A percentile compares a stretch with the other conserved stretches of the same genome.
These are phyloP conservation scores for Pyrrhia umbra DNA, from an alignment of 2,888 invertebrate genomes.

Conservation along the genomic window DNA sequence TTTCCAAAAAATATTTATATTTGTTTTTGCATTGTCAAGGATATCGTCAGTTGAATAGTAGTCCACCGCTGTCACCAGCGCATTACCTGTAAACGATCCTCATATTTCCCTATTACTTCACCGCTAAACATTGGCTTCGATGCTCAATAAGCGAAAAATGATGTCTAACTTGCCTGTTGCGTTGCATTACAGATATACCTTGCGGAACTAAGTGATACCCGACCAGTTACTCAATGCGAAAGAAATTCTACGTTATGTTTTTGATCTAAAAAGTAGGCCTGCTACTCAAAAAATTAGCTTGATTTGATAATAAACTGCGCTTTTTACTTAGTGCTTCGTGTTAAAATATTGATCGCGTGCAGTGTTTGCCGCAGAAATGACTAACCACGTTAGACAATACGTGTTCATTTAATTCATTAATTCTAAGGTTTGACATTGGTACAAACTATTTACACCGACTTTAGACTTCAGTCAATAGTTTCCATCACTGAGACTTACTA, in stretches of 20 bases:
- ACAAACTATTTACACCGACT: not conserved
- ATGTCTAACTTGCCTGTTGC: conserved; percentile 54
- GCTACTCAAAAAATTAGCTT: conserved; percentile 16
- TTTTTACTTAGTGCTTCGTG: conserved; percentile 24
- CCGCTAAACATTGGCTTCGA: conserved; percentile 51
- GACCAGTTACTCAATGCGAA: conserved; percentile 42
- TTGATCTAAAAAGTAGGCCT: conserved; percentile 13
- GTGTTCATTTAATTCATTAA: conserved; percentile 26
- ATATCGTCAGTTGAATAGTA: not conserved
- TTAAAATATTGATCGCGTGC: conserved; percentile 33
- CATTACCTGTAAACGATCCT: conserved; percentile 8
- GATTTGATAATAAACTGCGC: conserved; percentile 19
- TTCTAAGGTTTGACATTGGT: conserved; percentile 14
- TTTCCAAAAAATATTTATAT: too few species aligned
- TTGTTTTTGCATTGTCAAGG: not conserved
- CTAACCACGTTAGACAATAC: conserved; percentile 12
- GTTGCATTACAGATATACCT: conserved; percentile 52
- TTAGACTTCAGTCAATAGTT: conserved; percentile 7
- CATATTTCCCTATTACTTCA: conserved; percentile 30
- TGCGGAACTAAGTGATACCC: conserved; percentile 64
- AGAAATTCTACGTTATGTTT: conserved; percentile 37
- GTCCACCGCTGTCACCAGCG: conserved; percentile 16
- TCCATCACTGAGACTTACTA: conserved; percentile 11
- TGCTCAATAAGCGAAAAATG: conserved; percentile 69
- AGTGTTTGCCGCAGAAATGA: conserved; percentile 23